Conservation (phyloP, 2,113 vertebrate genomes). For the Hippocampus comes region DNA sequence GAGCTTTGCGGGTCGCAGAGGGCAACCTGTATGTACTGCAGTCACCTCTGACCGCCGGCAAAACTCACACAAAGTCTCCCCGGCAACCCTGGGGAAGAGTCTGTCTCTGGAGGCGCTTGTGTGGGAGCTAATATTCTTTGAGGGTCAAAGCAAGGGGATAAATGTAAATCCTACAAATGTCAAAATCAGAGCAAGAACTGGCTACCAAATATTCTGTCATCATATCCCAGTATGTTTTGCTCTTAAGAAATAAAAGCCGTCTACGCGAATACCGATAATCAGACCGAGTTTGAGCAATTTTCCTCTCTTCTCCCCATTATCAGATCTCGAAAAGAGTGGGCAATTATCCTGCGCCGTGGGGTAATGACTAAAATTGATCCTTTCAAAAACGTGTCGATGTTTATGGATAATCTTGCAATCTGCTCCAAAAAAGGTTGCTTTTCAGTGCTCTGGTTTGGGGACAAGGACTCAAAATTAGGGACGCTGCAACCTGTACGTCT, state of each 20-base stretch:
- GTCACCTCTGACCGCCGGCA: conserved; percentile 51
- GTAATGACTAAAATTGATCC: too few relatives aligned
- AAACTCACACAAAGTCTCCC: conserved; percentile 58
- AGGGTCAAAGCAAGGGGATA: conserved; percentile 7
- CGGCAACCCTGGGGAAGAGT: conserved; percentile 48
- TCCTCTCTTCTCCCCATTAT: neutral
- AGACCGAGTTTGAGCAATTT: neutral
- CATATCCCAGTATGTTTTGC: neutral
- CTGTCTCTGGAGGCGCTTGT: conserved; percentile 29
- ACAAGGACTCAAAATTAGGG: too few relatives aligned
- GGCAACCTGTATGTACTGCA: conserved; percentile 59
- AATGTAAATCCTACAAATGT: neutral
- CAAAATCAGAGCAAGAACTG: neutral
- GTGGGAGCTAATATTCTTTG: conserved; percentile 29
- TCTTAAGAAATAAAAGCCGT: neutral
- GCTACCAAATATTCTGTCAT: neutral
- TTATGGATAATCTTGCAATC: too few relatives aligned
- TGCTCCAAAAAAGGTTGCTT: too few relatives aligned
- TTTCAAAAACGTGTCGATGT: too few relatives aligned
- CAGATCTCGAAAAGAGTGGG: neutral
- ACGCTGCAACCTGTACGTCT: too few relatives aligned
- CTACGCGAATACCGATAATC: neutral
- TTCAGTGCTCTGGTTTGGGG: too few relatives aligned
- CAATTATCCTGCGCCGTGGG: neutral
- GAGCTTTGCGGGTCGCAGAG: conserved; percentile 51